Conservation (phyloP, 2,888 invertebrate genomes). For the Trichopria drosophilae region DNA sequence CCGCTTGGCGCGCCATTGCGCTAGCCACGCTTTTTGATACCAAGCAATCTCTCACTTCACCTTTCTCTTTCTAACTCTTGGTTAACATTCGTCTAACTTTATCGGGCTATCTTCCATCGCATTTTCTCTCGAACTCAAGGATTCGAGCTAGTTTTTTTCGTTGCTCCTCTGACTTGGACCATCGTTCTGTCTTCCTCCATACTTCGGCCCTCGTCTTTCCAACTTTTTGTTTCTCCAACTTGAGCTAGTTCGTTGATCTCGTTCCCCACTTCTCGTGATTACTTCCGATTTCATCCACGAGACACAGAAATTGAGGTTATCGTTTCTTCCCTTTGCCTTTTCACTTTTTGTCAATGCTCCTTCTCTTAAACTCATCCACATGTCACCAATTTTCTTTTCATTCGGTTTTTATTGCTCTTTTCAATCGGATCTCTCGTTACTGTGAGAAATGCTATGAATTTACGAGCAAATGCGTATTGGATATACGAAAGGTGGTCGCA, state of each 20-base stretch:
- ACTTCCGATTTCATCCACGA: conserved; percentile 52
- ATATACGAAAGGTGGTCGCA: no score
- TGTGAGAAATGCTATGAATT: no score
- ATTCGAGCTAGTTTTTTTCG: conserved; percentile 32
- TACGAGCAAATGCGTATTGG: no score
- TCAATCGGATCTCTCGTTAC: no score
- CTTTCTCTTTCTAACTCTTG: no score
- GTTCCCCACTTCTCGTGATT: conserved; percentile 53
- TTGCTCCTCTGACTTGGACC: conserved; percentile 36
- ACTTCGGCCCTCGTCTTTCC: conserved; percentile 23
- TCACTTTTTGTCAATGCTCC: conserved; percentile 10
- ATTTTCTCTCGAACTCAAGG: no score
- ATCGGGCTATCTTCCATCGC: no score
- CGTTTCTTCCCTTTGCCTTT: neutral
- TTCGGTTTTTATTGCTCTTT: neutral
- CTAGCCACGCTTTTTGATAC: conserved; percentile 39
- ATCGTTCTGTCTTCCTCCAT: conserved; percentile 26
- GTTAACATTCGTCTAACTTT: no score
- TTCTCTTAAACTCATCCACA: conserved; percentile 3
- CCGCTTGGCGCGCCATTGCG: conserved; percentile 47
- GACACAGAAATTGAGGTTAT: conserved; percentile 38
- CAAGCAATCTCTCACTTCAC: conserved; percentile 32
- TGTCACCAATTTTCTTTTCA: neutral
- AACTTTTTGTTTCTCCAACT: conserved; percentile 4
- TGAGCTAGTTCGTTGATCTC: conserved; percentile 1